Percentiles rank a stretch among this genome's conserved stretches.
Conservation (phyloP, 2,888 invertebrate genomes). For the Zootermopsis nevadensis region DNA sequence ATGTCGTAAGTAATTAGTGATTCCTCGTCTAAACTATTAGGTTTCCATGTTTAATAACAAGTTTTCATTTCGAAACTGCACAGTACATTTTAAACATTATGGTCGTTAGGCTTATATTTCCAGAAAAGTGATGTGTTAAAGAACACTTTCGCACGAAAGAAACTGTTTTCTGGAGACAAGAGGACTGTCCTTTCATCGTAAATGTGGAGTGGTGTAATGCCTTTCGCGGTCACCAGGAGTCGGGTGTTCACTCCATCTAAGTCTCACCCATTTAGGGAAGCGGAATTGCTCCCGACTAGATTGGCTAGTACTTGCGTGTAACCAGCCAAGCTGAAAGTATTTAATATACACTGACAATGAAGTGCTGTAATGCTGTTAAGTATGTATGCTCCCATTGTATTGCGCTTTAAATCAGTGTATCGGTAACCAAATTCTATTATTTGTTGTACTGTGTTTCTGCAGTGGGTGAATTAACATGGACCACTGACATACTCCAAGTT, state of each 20-base stretch:
- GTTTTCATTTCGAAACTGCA: no score
- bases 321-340: not conserved
- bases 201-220: constrained; percentile 11
- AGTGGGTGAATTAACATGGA: no score
- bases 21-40: no score
- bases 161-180: not conserved
- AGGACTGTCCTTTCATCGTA: not conserved
- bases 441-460: no score
- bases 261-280: not conserved
- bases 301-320: constrained; percentile 14
- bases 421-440: no score
- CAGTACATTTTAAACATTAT: no score
- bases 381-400: not conserved
- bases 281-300: constrained; percentile 6
- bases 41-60: no score
- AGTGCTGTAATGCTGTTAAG: not conserved
- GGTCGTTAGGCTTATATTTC: no score
- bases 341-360: constrained; percentile 10
- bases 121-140: no score
- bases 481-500: no score
- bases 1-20: no score
- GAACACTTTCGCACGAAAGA: no score
- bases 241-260: constrained; percentile 1
- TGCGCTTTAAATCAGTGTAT: not conserved
- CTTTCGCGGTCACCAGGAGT: constrained; percentile 2